These are phyloP conservation scores for Pelobates fuscus DNA, from an alignment of 2,113 vertebrate genomes.

Conservation along the genomic window DNA sequence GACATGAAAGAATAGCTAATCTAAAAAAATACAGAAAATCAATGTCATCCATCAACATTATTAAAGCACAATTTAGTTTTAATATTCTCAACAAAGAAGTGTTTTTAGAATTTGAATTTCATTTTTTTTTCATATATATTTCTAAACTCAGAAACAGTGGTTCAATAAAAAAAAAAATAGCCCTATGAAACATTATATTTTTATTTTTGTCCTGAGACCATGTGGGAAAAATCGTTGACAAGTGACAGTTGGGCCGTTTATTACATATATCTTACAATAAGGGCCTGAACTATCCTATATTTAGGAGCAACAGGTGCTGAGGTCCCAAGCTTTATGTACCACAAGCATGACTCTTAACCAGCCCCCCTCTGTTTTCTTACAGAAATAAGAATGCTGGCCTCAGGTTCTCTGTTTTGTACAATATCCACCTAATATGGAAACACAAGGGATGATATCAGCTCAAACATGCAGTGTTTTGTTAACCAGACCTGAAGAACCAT, in stretches of 20 bases:
- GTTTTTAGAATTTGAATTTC: too few species aligned
- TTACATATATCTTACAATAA: neutral
- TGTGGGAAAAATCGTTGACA: conserved; percentile 51
- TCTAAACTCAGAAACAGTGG: too few species aligned
- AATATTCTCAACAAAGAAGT: too few species aligned
- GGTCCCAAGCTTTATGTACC: conserved; percentile 48
- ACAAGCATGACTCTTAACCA: conserved; percentile 48
- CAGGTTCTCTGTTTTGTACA: conserved; percentile 59
- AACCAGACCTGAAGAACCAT: conserved; percentile 64
- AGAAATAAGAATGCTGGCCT: conserved; percentile 59
- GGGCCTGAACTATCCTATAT: conserved; percentile 57
- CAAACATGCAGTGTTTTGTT: conserved; percentile 63
- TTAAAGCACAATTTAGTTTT: too few species aligned
- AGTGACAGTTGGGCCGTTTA: conserved; percentile 58
- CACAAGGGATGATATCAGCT: conserved; percentile 58
- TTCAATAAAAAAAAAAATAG: neutral
- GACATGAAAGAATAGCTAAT: too few species aligned
- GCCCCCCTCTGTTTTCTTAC: conserved; percentile 31
- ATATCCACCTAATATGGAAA: conserved; percentile 56
- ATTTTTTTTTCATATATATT: too few species aligned
- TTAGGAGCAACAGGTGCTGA: conserved; percentile 60
- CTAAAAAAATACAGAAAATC: too few species aligned
- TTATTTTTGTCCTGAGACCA: conserved; percentile 52
- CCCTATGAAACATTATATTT: neutral
- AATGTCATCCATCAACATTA: too few species aligned